phyloP scores from a whole-genome alignment of 1,140 invertebrate genomes.

The Macrosteles quadrilineatus region DNA sequence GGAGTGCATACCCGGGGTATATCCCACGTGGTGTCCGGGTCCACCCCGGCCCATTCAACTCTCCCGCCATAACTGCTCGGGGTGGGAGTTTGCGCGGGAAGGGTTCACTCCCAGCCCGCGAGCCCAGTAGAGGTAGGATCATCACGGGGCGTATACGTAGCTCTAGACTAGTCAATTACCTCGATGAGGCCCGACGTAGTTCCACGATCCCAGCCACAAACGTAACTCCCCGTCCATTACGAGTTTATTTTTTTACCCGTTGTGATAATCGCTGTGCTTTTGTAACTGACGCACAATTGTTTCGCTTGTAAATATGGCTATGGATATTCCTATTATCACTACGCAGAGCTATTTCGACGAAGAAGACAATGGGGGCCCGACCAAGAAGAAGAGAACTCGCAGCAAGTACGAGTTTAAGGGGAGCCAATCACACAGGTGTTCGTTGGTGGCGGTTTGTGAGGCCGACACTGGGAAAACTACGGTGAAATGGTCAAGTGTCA shows the following conservation, averaged over 20 bases:
- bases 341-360: constrained; percentile 35
- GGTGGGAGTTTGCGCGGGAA: background rate
- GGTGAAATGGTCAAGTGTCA: constrained; percentile 41
- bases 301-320: constrained; percentile 8
- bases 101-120: background rate
- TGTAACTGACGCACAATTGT: background rate
- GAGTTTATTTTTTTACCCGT: constrained; percentile 1
- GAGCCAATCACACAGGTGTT: constrained; percentile 36
- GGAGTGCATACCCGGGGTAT: no score
- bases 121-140: background rate
- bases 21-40: no score
- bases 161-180: no score
- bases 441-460: constrained; percentile 37
- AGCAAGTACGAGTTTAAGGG: constrained; percentile 41
- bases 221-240: background rate
- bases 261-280: constrained; percentile 22
- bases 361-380: constrained; percentile 15
- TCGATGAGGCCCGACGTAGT: no score
- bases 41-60: no score
- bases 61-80: no score
- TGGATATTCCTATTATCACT: constrained; percentile 41
- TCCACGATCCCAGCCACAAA: background rate
- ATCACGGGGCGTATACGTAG: background rate
- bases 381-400: constrained; percentile 5
- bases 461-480: constrained; percentile 33